These are phyloP conservation scores for Dufourea novaeangliae DNA, from an alignment of 1,140 invertebrate species.

Conservation along the genomic window DNA sequence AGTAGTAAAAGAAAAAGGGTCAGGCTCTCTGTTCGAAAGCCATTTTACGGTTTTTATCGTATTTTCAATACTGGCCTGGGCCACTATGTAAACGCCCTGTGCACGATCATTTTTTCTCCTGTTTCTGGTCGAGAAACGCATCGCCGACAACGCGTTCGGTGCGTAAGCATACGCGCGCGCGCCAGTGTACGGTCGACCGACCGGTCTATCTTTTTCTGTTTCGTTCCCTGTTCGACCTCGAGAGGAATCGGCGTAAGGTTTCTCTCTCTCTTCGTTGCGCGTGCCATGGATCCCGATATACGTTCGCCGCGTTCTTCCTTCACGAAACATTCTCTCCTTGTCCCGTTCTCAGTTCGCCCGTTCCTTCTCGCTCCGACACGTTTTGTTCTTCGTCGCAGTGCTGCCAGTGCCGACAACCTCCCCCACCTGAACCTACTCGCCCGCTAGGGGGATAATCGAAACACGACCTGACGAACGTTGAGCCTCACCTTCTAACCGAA, in stretches of 20 bases:
- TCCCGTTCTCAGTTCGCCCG: constrained; percentile 14
- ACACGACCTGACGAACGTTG: constrained; percentile 47
- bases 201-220: constrained; percentile 58
- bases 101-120: constrained; percentile 15
- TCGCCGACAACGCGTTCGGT: not conserved
- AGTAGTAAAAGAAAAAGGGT: not conserved
- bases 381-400: constrained; percentile 56
- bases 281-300: constrained; percentile 32
- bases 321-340: constrained; percentile 30
- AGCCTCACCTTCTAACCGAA: constrained; percentile 18
- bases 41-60: not conserved
- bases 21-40: not conserved
- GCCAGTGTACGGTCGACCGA: constrained; percentile 13
- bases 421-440: constrained; percentile 39
- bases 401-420: constrained; percentile 65
- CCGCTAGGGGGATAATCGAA: constrained; percentile 61
- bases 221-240: constrained; percentile 55
- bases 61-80: not conserved
- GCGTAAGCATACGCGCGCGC: too few relatives aligned
- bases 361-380: constrained; percentile 9
- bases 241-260: constrained; percentile 61
- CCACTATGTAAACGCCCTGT: not conserved
- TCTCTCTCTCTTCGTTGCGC: constrained; percentile 52
- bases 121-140: constrained; percentile 13
- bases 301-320: constrained; percentile 10